Evolutionary conservation across 2,797 vertebrate species (phyloP), one percentile per base, ranked within the genome.

Genomic region (Loris lydekkerianus): DNA sequence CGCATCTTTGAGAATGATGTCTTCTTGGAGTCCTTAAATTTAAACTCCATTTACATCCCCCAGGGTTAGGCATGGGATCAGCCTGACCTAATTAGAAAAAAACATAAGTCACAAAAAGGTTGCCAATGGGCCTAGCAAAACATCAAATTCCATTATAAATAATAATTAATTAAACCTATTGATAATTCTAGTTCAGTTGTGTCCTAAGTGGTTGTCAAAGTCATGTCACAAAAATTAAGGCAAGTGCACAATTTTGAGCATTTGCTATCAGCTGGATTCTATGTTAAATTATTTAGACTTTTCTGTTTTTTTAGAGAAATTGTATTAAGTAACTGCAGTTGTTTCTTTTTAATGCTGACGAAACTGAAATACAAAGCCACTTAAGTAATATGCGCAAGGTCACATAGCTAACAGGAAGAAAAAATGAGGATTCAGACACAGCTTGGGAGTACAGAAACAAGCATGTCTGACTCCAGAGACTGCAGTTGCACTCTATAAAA

Each of bases 21-120:
- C 10, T 5, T 34, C 25, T 11, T 29, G 3, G 49, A 34, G 4
- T 34, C n/a, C 10, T 27, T 77, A 4, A 3, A 7, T 53, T 75
- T 20, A 34, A 25, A 72, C 23, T 1, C 21, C 8, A 1, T 23
- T n/a, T 65, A 25, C 31, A 7, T 37, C 7, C 9, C 46, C 43
- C n/a, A 1, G 3, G 34, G 7, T 13, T 7, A 1, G 3, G 17
- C 5, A 17, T 34, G 0, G 0, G 60, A 14, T n/a, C 53, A 56
- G 13, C 29, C 27, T 73, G 7, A 53, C 7, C 3, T 7, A 27
- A n/a, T 27, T 21, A n/a, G 8, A 37, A 40, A n/a, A 53, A 5
- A 10, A 34, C 31, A 18, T 69, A 34, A 69, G 29, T 23, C 49
- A 65, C 0, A 14, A 43, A 29, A 56, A 84, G 11, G 4, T 60